These are phyloP conservation scores for Drosophila fulvimacula DNA, from an alignment of 2,888 invertebrate genomes.

Conservation along the genomic window DNA sequence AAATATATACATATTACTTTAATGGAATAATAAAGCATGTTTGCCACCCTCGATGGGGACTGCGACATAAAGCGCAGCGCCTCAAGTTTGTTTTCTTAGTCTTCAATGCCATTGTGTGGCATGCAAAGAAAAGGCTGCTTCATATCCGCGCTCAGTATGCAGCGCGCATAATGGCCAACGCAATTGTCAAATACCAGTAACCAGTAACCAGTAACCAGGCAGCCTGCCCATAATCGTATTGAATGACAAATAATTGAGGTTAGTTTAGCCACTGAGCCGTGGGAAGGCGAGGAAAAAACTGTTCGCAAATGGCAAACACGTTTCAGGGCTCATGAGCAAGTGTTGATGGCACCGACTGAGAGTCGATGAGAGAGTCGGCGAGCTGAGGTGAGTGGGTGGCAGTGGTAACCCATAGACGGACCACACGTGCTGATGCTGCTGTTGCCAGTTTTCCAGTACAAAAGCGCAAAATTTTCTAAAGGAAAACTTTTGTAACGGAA, in stretches of 20 bases:
- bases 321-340: conserved; percentile 75
- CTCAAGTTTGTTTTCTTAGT: conserved; percentile 70
- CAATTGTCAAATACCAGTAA: conserved; percentile 53
- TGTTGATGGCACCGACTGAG: conserved; percentile 56
- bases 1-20: conserved; percentile 62
- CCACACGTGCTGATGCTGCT: conserved; percentile 61
- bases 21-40: conserved; percentile 81
- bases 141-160: conserved; percentile 40
- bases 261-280: conserved; percentile 70
- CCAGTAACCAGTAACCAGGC: conserved; percentile 23
- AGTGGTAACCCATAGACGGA: conserved; percentile 32
- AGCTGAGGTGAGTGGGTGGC: background rate
- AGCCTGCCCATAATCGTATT: conserved; percentile 69
- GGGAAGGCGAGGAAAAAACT: conserved; percentile 43
- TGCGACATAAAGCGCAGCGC: conserved; percentile 27
- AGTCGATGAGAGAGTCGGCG: conserved; percentile 29
- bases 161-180: conserved; percentile 47
- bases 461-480: conserved; percentile 78
- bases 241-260: conserved; percentile 79
- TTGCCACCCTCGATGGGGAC: conserved; percentile 48
- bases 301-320: conserved; percentile 76
- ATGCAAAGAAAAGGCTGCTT: conserved; percentile 13
- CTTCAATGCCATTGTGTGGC: conserved; percentile 59
- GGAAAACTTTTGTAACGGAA: conserved; percentile 80
- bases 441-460: conserved; percentile 66